These are phyloP conservation scores for Chrysocyon brachyurus DNA, from an alignment of 2,797 vertebrate species.

Conservation along the genomic window DNA sequence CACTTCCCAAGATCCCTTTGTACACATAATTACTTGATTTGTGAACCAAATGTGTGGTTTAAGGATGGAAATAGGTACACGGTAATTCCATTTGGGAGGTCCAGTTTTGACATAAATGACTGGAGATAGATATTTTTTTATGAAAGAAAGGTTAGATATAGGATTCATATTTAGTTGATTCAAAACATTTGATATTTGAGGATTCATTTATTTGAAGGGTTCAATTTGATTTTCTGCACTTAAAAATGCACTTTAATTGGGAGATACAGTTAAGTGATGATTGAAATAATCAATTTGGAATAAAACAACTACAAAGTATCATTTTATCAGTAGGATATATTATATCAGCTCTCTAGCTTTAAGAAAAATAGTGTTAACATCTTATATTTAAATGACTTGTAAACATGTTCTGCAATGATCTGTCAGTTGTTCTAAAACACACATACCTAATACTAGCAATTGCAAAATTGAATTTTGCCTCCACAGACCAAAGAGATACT, in stretches of 20 bases:
- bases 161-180: slow-evolving; percentile 1
- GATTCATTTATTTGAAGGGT: slow-evolving; percentile 18
- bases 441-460: background rate
- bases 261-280: background rate
- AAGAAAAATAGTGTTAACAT: background rate
- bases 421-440: background rate
- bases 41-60: slow-evolving; percentile 71
- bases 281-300: slow-evolving; percentile 37
- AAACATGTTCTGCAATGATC: background rate
- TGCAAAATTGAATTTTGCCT: background rate
- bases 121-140: background rate
- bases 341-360: background rate
- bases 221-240: slow-evolving; percentile 36
- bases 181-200: slow-evolving; percentile 10
- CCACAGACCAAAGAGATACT: background rate
- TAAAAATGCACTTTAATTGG: slow-evolving; percentile 23
- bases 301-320: background rate
- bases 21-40: slow-evolving; percentile 73
- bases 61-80: slow-evolving; percentile 56
- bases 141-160: slow-evolving; percentile 35
- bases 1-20: slow-evolving; percentile 34
- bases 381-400: background rate
- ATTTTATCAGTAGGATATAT: background rate
- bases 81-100: slow-evolving; percentile 57
- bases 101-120: slow-evolving; percentile 54